Evolutionary conservation across 2,797 vertebrate genomes (phyloP), one percentile per base, ranked within the genome.

Genomic region (Hipposideros larvatus): DNA sequence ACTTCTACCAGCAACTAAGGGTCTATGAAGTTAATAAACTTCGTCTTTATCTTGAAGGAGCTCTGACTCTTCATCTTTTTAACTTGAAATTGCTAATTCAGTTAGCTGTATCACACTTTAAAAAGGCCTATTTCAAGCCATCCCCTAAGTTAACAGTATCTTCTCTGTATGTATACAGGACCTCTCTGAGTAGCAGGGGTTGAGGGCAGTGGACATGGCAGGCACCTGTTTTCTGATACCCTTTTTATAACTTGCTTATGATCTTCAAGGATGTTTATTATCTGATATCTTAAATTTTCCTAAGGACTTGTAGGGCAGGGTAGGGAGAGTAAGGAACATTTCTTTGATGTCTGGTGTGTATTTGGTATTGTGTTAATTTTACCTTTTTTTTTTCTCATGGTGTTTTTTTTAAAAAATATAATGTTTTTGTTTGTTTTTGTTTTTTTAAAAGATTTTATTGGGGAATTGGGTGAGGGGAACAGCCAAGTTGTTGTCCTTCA

Each of bases 1-100:
- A 85, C 48, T 80, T 95, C 13, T 93, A n/a, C 34, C 59, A 79
- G 65, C 65, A 79, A 83, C n/a, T 92, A 57, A 93, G 46, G 46
- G 21, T 93, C 77, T 87, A 5, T 85, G 73, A 83, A 90, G 41
- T 73, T 89, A 87, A 53, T 83, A 65, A 79, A 16, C 51, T 28
- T 79, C 43, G 75, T 95, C 34, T 90, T 55, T 74, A 11, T 34
- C 5, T 63, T 85, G 71, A 80, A 84, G 37, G 87, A 59, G 11
- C 46, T 96, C 57, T 90, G 48, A 59, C 51, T 91, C n/a, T 91
- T 79, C 28, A 51, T 95, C 79, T 93, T 88, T 94, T 83, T 73
- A 91, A 80, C 7, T 77, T 68, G 46, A 80, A 41, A 80, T 85
- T 73, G 43, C 34, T 80, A 92, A 55, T 95, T 61, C 48, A 70